A percentile compares a stretch with the other conserved stretches of the same genome.
Evolutionary conservation across 2,113 vertebrate genomes (phyloP).

Genomic region (Tonatia bakeri): DNA sequence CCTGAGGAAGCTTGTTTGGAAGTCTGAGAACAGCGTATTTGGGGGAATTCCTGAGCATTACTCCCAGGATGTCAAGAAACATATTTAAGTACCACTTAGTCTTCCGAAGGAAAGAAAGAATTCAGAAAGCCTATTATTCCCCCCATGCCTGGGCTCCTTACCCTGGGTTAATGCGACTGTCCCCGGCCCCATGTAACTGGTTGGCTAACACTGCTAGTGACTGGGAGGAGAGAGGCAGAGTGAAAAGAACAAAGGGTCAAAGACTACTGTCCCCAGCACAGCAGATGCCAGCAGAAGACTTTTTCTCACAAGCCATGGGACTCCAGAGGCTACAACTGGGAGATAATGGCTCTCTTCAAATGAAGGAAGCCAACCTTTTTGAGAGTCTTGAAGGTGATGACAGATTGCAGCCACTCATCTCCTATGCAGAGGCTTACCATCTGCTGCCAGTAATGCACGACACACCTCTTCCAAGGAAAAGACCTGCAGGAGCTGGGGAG

Average conservation of each 20-base stretch:
- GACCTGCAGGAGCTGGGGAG: constrained; percentile 48
- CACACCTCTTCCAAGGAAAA: constrained; percentile 56
- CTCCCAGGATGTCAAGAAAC: constrained; percentile 24
- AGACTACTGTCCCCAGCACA: neutral
- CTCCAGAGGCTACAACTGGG: neutral
- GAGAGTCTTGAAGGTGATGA: neutral
- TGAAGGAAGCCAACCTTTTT: constrained; percentile 7
- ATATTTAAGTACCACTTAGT: neutral
- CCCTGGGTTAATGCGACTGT: neutral
- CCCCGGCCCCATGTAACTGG: neutral
- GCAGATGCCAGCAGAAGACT: neutral
- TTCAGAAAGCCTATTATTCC: neutral
- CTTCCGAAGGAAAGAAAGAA: constrained; percentile 29
- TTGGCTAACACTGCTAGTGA: neutral
- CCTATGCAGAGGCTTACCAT: neutral
- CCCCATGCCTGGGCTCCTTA: neutral
- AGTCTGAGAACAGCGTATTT: neutral
- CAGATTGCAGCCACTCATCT: neutral
- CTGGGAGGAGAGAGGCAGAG: neutral
- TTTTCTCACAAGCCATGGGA: neutral
- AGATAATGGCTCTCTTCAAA: neutral
- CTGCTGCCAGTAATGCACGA: neutral
- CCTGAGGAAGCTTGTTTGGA: neutral
- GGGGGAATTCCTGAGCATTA: constrained; percentile 53
- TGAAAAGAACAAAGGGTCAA: neutral